Evolutionary conservation across 2,113 vertebrate genomes (phyloP), one percentile per base, ranked within the genome.

Genomic region (Anseranas semipalmata): DNA sequence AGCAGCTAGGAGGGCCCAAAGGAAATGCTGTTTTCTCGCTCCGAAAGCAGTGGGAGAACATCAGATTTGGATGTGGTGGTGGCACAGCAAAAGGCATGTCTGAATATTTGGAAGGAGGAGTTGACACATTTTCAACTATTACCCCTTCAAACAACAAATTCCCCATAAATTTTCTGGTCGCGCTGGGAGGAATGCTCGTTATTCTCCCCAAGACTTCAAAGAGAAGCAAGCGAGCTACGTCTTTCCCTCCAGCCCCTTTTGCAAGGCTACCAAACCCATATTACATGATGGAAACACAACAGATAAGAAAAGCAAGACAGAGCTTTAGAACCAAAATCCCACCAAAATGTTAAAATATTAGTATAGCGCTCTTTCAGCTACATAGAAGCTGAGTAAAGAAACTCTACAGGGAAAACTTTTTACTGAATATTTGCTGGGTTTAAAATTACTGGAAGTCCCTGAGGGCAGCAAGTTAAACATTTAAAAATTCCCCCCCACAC

Each of bases 391-490:
- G 53, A 75, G 35, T 48, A 72, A 75, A 87, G 56, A 66, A 59
- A 11, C 56, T 52, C 41, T 65, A 48, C 85, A 45, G 37, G 37
- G 15, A 52, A 70, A 74, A 53, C 6, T 53, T 43, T 35, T 25
- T 48, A 75, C 53, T 86, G 33, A 92, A 13, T 83, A 74, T 92
- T 87, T 92, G 87, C 60, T 50, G 46, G 21, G 53, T 82, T 95
- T 83, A 91, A 96, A 95, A 95, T 92, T 76, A 89, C 59, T 86
- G 75, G 10, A 90, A 93, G 53, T 62, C 74, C 86, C 86, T 81
- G 48, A 41, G 75, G 93, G 90, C 55, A 95, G n/a, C 71, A 85
- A 97, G 85, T 91, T 92, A 95, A 96, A 70, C 56, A 92, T 95
- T 96, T 96, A 43, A 59, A 92, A 96, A 52, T 58, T 25, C 19